phyloP scores from a whole-genome alignment of 1,140 invertebrate genomes.

The Sesamia nonagrioides region DNA sequence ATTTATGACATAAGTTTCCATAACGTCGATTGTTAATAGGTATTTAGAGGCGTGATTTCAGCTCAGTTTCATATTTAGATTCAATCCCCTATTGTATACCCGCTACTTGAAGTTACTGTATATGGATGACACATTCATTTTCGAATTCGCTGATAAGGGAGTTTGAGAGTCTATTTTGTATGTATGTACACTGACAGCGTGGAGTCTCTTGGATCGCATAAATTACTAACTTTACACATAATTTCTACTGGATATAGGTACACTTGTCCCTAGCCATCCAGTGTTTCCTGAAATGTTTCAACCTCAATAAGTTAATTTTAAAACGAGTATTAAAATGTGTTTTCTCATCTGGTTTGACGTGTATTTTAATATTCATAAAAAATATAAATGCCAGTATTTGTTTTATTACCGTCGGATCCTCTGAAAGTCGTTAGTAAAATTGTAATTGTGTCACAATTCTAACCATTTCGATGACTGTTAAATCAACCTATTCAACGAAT shows the following conservation, averaged over 20 bases:
- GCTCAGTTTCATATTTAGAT: slow-evolving; percentile 1
- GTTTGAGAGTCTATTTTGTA: slow-evolving; percentile 16
- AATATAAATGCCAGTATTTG: neutral
- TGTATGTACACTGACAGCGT: neutral
- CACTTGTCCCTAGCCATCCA: slow-evolving; percentile 8
- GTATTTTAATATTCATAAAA: neutral
- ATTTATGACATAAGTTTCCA: slow-evolving; percentile 47
- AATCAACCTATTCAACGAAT: no score
- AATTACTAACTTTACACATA: slow-evolving; percentile 33
- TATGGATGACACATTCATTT: slow-evolving; percentile 34
- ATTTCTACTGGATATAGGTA: neutral
- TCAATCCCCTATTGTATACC: slow-evolving; percentile 23
- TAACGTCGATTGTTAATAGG: slow-evolving; percentile 45
- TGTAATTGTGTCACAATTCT: no score
- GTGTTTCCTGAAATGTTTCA: slow-evolving; percentile 15
- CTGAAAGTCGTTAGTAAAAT: no score
- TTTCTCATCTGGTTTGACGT: neutral
- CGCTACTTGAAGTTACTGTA: slow-evolving; percentile 7
- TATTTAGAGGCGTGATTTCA: slow-evolving; percentile 38
- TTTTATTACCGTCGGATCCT: no score
- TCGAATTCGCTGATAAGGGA: slow-evolving; percentile 29
- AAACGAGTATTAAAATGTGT: slow-evolving; percentile 5
- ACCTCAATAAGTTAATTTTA: slow-evolving; percentile 1
- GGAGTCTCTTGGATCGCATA: slow-evolving; percentile 19
- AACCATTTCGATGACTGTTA: no score